These are phyloP conservation scores for Eleutherodactylus coqui DNA, from an alignment of 2,797 vertebrate species.

Conservation along the genomic window DNA sequence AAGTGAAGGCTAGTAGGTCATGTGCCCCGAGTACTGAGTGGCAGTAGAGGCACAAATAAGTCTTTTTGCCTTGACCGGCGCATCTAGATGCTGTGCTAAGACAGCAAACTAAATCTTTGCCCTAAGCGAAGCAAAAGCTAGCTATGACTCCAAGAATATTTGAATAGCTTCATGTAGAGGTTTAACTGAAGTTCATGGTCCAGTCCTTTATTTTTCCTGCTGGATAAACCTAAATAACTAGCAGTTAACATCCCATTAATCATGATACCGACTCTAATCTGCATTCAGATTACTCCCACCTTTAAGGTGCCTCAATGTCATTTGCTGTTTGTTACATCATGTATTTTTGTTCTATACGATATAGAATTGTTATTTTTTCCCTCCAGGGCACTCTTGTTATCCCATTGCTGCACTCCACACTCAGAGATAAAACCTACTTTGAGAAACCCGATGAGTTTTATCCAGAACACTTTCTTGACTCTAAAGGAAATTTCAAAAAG, in stretches of 20 bases:
- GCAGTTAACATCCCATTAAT: no score
- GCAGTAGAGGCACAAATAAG: no score
- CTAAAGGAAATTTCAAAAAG: conserved; percentile 44
- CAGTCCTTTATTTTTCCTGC: no score
- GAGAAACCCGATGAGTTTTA: conserved; percentile 69
- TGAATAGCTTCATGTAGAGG: no score
- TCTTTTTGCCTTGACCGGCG: no score
- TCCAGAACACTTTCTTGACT: conserved; percentile 63
- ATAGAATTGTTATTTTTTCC: background rate
- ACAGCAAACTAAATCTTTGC: no score
- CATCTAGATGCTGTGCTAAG: no score
- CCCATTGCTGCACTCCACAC: conserved; percentile 33
- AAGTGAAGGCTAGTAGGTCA: background rate
- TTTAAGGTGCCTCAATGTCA: background rate
- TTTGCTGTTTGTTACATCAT: background rate
- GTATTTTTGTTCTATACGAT: background rate
- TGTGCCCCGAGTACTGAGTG: background rate
- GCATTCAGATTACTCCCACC: background rate
- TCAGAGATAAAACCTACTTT: conserved; percentile 69
- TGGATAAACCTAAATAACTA: no score
- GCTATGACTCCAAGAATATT: no score
- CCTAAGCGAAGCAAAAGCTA: no score
- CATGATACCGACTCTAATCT: background rate
- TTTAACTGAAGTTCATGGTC: no score
- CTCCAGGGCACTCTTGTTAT: conserved; percentile 64